Base-by-base conservation (phyloP, 1,140 invertebrate genomes). In the Capitella teleta region DNA sequence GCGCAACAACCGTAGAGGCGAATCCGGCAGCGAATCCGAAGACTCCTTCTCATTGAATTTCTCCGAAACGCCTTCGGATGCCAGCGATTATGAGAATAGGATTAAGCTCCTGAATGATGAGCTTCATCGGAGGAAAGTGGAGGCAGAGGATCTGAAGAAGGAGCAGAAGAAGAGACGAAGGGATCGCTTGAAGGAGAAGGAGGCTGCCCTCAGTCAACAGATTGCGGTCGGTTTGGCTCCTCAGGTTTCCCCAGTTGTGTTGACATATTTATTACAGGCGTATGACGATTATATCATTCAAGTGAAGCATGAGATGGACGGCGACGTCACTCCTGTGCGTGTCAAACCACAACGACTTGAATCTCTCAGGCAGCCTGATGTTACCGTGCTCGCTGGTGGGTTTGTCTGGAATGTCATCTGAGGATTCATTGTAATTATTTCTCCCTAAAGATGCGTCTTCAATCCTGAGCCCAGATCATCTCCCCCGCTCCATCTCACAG, bases 11-110 rank as follows among this genome's bases (percentile, higher is more conserved):
- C 52, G 57, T 18, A 59, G 67, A 42, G 55, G 67, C 34, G 64
- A 73, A 45, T 78, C 76, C 6, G 67, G 66, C 16, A 77, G 74
- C 61, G 77, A 76, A 45, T 77, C 77, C 25, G 77, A 78, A 57
- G 77, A 77, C 51, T 78, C 77, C 0, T 63, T 76, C 37, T 72
- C 74, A 3, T 63, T 76, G 34, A 76, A 76, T 48, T 72, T 25
- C 53, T 14, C 59, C 74, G 76, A 78, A 58, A 77, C 76, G 25
- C 62, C 68, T 41, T 77, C 76, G 23, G 77, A 78, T 59, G 60
- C 68, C 24, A 77, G 75, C 60, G 77, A 78, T 59, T 68, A 75
- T 34, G 76, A 78, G 57, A 70, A 70, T 16, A 58, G 75, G 26
- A 73, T 78, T 19, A 56, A 67, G 45, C 75, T 75, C 26, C 61